Evolutionary conservation across 2,888 invertebrate species (phyloP).

Genomic region (Eristalis pertinax): DNA sequence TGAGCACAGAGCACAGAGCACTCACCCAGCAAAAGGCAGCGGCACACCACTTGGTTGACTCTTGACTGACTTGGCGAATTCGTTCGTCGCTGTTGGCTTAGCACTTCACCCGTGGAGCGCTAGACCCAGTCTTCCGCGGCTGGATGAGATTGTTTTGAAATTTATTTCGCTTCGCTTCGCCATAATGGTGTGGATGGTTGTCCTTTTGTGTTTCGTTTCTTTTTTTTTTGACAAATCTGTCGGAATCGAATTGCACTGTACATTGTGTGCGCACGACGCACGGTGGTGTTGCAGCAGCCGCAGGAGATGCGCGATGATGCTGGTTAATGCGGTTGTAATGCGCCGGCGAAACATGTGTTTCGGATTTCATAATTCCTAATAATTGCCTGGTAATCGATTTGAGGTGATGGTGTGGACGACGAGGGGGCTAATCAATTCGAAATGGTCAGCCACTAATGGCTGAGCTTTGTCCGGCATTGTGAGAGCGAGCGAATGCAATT

Average conservation of each 20-base stretch:
- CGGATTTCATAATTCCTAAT: conserved; percentile 63
- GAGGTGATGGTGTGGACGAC: conserved; percentile 3
- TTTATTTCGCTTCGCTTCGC: conserved; percentile 50
- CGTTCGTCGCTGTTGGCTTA: background rate
- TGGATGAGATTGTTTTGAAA: conserved; percentile 55
- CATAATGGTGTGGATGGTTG: conserved; percentile 46
- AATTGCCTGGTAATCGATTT: conserved; percentile 60
- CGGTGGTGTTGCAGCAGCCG: background rate
- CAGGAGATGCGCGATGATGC: conserved; percentile 53
- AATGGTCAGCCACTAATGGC: background rate
- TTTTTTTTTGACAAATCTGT: conserved; percentile 51
- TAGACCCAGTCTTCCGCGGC: background rate
- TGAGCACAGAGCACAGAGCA: background rate
- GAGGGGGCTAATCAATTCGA: conserved; percentile 18
- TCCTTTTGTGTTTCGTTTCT: conserved; percentile 14
- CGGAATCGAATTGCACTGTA: conserved; percentile 50
- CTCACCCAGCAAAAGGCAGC: background rate
- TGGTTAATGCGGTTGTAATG: conserved; percentile 68
- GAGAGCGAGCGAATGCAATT: background rate
- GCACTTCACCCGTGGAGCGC: background rate
- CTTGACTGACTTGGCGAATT: background rate
- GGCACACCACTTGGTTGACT: background rate
- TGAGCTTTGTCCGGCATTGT: background rate
- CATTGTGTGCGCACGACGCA: conserved; percentile 28
- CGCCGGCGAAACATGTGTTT: conserved; percentile 63